A percentile compares a stretch with the other conserved stretches of the same genome.
These are phyloP conservation scores for Telmatochromis bifrenatus DNA, from an alignment of 2,113 vertebrate species.

Conservation along the genomic window DNA sequence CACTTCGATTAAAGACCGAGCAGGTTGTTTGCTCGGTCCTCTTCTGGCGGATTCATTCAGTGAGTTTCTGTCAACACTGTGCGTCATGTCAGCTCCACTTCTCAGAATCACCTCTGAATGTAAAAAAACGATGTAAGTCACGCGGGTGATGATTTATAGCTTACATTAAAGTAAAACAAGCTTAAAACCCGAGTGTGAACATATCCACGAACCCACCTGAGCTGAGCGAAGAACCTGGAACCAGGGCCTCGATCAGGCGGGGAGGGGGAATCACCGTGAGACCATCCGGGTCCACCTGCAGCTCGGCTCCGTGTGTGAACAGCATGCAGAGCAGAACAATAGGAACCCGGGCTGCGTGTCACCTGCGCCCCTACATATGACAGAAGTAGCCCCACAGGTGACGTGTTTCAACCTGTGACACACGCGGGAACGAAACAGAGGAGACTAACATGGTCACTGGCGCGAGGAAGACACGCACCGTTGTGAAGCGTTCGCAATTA, in stretches of 20 bases:
- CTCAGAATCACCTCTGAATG: too few species aligned
- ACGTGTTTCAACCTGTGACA: not conserved
- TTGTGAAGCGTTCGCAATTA: not conserved
- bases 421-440: not conserved
- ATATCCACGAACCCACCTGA: not conserved
- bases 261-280: not conserved
- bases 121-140: too few species aligned
- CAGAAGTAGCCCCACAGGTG: not conserved
- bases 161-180: not conserved
- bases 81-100: too few species aligned
- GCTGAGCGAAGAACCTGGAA: fast-evolving
- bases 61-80: too few species aligned
- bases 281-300: not conserved
- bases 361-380: not conserved
- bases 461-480: not conserved
- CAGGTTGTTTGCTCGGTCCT: too few species aligned
- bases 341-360: not conserved
- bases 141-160: too few species aligned
- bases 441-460: not conserved
- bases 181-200: not conserved
- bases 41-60: too few species aligned
- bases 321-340: not conserved
- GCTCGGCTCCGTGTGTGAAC: not conserved
- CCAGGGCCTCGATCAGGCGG: not conserved
- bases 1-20: too few species aligned